A percentile compares a stretch with the other conserved stretches of the same genome.
Conservation (phyloP, 2,797 vertebrate species). For the Phataginus tricuspis region DNA sequence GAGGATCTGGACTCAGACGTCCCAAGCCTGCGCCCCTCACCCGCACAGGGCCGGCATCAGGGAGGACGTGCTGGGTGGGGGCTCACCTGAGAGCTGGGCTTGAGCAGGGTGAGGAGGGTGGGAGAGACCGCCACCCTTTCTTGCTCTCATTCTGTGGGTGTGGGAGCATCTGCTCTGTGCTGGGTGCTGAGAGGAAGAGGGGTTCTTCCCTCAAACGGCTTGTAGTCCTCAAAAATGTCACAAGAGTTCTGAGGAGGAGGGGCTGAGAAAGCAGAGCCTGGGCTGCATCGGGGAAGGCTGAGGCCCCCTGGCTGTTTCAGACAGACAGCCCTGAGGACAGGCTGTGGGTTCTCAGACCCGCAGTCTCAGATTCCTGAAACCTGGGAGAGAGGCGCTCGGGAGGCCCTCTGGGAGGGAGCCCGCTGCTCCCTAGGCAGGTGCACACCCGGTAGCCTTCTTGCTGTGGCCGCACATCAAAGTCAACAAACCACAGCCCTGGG, state of each 20-base stretch:
- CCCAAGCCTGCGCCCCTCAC: background rate
- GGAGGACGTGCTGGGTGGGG: background rate
- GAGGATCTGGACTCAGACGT: background rate
- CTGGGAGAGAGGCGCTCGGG: no score
- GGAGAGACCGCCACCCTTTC: background rate
- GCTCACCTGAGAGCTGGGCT: background rate
- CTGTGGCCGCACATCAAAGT: background rate
- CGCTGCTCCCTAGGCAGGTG: background rate
- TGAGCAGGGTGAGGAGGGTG: no score
- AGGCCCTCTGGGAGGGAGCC: background rate
- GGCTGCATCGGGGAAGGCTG: background rate
- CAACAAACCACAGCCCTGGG: background rate
- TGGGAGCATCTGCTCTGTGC: background rate
- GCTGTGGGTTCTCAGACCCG: background rate
- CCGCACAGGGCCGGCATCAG: fast-evolving
- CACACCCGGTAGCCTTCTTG: fast-evolving
- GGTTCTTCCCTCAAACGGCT: background rate
- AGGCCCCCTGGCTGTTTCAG: no score
- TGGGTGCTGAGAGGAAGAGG: background rate
- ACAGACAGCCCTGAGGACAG: background rate
- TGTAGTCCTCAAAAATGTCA: background rate
- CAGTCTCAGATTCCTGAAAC: background rate
- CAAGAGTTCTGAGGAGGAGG: background rate
- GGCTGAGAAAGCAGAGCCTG: background rate
- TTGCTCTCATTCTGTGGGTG: background rate